phyloP scores from a whole-genome alignment of 2,888 invertebrate genomes.

The Rhagonycha lutea region DNA sequence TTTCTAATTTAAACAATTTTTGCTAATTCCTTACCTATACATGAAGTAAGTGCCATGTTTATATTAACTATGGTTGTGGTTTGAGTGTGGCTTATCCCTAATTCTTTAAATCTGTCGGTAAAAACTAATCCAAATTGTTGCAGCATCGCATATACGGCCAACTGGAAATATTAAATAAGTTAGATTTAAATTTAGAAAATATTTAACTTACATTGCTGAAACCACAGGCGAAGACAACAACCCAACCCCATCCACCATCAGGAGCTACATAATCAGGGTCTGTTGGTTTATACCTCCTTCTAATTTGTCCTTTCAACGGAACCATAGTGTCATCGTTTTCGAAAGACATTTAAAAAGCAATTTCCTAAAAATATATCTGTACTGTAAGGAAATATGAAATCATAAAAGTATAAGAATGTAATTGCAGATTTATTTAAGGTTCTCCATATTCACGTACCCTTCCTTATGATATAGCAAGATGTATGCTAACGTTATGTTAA shows the following conservation, averaged over 20 bases:
- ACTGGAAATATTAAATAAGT: slow-evolving; percentile 51
- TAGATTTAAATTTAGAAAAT: neutral
- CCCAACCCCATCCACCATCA: slow-evolving; percentile 81
- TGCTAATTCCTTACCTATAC: slow-evolving; percentile 62
- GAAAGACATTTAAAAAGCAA: neutral
- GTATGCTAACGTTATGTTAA: no score
- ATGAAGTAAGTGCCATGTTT: slow-evolving; percentile 70
- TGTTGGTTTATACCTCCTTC: slow-evolving; percentile 46
- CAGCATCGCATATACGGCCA: slow-evolving; percentile 68
- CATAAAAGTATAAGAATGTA: no score
- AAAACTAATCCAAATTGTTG: slow-evolving; percentile 77
- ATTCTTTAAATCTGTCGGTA: slow-evolving; percentile 63
- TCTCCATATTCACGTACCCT: no score
- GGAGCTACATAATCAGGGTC: slow-evolving; percentile 67
- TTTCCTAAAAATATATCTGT: no score
- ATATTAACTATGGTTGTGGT: slow-evolving; percentile 74
- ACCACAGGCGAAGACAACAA: slow-evolving; percentile 72
- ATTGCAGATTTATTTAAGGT: no score
- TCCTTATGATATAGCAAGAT: no score
- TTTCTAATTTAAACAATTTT: neutral
- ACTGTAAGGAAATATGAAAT: no score
- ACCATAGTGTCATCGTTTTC: neutral
- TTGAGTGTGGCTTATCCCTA: slow-evolving; percentile 68
- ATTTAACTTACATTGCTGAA: slow-evolving; percentile 68
- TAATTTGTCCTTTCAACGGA: no score